A percentile compares a stretch with the other conserved stretches of the same genome.
These are phyloP conservation scores for Melieria crassipennis DNA, from an alignment of 2,888 invertebrate species.

Conservation along the genomic window DNA sequence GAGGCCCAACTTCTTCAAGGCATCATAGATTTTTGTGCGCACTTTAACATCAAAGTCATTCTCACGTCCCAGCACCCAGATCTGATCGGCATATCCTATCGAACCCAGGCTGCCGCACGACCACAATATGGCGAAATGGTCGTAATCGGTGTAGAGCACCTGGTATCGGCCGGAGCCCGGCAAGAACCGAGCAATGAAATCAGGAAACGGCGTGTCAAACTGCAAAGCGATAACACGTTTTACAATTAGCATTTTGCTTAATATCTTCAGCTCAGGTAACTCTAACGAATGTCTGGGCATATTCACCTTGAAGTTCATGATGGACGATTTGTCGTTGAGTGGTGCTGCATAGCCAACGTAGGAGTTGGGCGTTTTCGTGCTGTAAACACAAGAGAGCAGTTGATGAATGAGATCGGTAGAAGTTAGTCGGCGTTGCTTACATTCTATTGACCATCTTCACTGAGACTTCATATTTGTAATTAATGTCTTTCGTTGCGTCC, in stretches of 20 bases:
- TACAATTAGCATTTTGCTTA: background rate
- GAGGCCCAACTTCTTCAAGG: conserved; percentile 70
- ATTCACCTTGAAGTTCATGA: conserved; percentile 66
- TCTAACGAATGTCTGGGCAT: background rate
- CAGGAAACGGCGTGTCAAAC: conserved; percentile 73
- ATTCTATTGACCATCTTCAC: conserved; percentile 74
- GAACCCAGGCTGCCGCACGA: conserved; percentile 75
- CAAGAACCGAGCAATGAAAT: conserved; percentile 73
- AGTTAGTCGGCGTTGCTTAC: conserved; percentile 64
- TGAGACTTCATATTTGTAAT: conserved; percentile 71
- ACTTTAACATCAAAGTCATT: conserved; percentile 73
- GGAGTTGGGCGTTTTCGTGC: conserved; percentile 72
- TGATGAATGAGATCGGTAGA: background rate
- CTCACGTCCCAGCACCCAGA: conserved; percentile 77
- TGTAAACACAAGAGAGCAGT: conserved; percentile 51
- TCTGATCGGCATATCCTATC: conserved; percentile 70
- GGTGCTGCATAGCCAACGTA: conserved; percentile 74
- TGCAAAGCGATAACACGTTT: conserved; percentile 51
- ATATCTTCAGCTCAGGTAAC: background rate
- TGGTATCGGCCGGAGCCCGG: conserved; percentile 79
- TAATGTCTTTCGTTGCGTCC: conserved; percentile 63
- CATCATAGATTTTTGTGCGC: conserved; percentile 74
- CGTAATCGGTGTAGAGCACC: conserved; percentile 78
- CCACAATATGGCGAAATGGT: conserved; percentile 77
- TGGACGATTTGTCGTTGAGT: conserved; percentile 68